Conservation (phyloP, 2,888 invertebrate genomes). For the Polymixis flavicincta region DNA sequence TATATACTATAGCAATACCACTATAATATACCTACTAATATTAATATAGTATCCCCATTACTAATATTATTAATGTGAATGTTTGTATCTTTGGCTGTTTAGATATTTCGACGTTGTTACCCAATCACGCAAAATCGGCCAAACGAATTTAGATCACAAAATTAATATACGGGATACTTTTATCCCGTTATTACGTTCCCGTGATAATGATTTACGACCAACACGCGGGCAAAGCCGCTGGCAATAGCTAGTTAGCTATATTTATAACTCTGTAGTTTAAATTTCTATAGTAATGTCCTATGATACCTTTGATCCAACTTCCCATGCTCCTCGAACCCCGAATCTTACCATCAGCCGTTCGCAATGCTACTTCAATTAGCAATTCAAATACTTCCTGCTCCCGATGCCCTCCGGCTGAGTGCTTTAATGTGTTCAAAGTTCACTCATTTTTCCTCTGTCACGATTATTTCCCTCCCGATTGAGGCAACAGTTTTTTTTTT, state of each 20-base stretch:
- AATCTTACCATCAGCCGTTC: conserved; percentile 51
- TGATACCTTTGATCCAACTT: conserved; percentile 1
- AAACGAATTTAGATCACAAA: too few relatives aligned
- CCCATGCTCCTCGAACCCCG: conserved; percentile 26
- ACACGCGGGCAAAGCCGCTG: neutral
- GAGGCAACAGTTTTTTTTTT: conserved; percentile 24
- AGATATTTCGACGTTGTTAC: too few relatives aligned
- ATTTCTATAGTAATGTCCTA: neutral
- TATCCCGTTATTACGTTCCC: neutral
- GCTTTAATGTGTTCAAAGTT: conserved; percentile 59
- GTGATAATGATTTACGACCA: neutral
- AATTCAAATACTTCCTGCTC: conserved; percentile 75
- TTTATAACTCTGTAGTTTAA: too few relatives aligned
- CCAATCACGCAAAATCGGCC: too few relatives aligned
- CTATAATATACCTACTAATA: too few relatives aligned
- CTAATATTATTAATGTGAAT: too few relatives aligned
- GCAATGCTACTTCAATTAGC: conserved; percentile 74
- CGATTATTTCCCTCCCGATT: conserved; percentile 43
- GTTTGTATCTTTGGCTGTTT: too few relatives aligned
- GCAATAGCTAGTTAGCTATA: neutral
- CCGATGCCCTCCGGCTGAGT: conserved; percentile 46
- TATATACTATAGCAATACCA: too few relatives aligned
- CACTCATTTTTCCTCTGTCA: conserved; percentile 50
- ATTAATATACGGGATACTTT: too few relatives aligned
- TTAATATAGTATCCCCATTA: too few relatives aligned